A percentile compares a stretch with the other conserved stretches of the same genome.
phyloP scores from a whole-genome alignment of 2,113 vertebrate genomes.

The Chroicocephalus ridibundus region DNA sequence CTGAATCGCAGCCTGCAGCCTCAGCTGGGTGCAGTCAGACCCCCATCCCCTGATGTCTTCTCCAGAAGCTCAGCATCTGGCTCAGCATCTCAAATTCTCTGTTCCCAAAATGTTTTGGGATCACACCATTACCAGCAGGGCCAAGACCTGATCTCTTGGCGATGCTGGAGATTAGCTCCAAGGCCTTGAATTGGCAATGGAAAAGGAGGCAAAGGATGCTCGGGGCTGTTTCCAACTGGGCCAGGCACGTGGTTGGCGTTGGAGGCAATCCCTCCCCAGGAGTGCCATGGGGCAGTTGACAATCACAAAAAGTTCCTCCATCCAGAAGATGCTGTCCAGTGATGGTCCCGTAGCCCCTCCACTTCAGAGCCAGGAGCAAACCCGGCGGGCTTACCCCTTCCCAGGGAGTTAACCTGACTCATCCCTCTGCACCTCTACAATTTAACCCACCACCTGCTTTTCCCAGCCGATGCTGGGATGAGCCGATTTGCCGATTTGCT shows the following conservation, averaged over 20 bases:
- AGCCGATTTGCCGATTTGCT: not conserved
- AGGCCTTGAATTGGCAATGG: constrained; percentile 1
- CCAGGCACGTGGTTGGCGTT: not conserved
- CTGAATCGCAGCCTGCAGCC: not conserved
- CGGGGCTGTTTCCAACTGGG: not conserved
- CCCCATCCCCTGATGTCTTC: not conserved
- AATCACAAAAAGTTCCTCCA: not conserved
- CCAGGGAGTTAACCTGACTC: not conserved
- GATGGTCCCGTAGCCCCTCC: not conserved
- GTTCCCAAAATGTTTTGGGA: not conserved
- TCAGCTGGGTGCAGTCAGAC: not conserved
- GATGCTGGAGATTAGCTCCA: not conserved
- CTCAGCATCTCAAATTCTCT: not conserved
- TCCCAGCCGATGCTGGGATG: not conserved
- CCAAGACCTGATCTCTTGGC: constrained; percentile 12
- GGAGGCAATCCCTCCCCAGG: not conserved
- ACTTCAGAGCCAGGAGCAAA: not conserved
- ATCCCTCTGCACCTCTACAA: not conserved
- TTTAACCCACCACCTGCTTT: not conserved
- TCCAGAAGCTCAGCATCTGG: not conserved
- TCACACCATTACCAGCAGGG: not conserved
- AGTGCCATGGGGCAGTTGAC: not conserved
- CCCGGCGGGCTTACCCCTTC: not conserved
- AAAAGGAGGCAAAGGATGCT: not conserved
- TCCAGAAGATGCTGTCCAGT: not conserved